phyloP scores from a whole-genome alignment of 1,140 invertebrate genomes.

The Steinernema khuongi region DNA sequence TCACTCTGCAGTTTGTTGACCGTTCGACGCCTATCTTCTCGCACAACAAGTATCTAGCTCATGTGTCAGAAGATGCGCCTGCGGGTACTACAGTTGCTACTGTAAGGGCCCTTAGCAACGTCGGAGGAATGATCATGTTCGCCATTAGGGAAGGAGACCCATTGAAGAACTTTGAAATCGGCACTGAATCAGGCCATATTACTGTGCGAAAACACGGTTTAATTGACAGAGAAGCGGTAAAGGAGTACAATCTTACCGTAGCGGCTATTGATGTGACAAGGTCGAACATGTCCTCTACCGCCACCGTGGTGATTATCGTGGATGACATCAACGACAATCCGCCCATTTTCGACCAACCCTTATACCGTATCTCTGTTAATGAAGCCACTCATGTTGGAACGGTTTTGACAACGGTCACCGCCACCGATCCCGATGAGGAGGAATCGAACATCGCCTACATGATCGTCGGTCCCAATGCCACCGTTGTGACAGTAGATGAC shows the following conservation, averaged over 20 bases:
- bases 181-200: constrained; percentile 60
- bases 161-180: constrained; percentile 38
- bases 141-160: constrained; percentile 30
- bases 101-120: constrained; percentile 23
- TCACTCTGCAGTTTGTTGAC: constrained; percentile 39
- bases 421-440: constrained; percentile 74
- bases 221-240: constrained; percentile 77
- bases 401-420: constrained; percentile 76
- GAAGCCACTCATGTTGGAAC: constrained; percentile 82
- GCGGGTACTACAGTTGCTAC: constrained; percentile 31
- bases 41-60: constrained; percentile 35
- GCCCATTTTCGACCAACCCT: constrained; percentile 80
- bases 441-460: constrained; percentile 11
- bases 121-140: constrained; percentile 23
- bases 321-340: constrained; percentile 90
- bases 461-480: constrained; percentile 29
- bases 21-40: constrained; percentile 45
- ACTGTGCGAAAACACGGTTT: constrained; percentile 65
- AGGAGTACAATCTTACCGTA: constrained; percentile 73
- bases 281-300: constrained; percentile 71
- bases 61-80: constrained; percentile 32
- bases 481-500: constrained; percentile 73
- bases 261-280: constrained; percentile 77
- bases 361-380: constrained; percentile 86
- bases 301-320: constrained; percentile 67